Conservation (phyloP, 2,113 vertebrate genomes). For the Heptranchias perlo region DNA sequence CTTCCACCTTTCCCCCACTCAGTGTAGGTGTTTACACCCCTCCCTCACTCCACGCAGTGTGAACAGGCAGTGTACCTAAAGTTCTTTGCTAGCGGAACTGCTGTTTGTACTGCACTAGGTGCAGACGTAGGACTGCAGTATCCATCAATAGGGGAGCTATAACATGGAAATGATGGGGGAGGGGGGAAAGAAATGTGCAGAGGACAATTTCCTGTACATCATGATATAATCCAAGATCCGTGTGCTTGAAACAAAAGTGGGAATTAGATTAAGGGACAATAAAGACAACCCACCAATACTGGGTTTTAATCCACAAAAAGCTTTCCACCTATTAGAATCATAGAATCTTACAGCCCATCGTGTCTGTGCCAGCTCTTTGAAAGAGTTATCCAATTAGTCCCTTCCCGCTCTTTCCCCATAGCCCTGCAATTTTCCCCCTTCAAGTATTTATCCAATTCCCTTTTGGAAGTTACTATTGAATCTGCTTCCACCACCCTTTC, state of each 20-base stretch:
- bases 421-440: no score
- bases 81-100: background rate
- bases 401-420: no score
- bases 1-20: no score
- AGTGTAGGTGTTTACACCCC: no score
- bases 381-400: no score
- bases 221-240: background rate
- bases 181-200: background rate
- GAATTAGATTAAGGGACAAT: background rate
- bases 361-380: no score
- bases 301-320: background rate
- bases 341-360: no score
- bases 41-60: background rate
- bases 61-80: background rate
- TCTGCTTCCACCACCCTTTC: no score
- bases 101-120: background rate
- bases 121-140: no score
- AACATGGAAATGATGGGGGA: background rate
- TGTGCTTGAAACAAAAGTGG: background rate
- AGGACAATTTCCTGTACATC: background rate
- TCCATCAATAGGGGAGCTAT: background rate
- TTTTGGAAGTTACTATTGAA: no score
- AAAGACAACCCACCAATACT: background rate
- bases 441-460: no score
- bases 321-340: no score